Evolutionary conservation across 2,888 invertebrate genomes (phyloP).

Genomic region (Pterostichus madidus): DNA sequence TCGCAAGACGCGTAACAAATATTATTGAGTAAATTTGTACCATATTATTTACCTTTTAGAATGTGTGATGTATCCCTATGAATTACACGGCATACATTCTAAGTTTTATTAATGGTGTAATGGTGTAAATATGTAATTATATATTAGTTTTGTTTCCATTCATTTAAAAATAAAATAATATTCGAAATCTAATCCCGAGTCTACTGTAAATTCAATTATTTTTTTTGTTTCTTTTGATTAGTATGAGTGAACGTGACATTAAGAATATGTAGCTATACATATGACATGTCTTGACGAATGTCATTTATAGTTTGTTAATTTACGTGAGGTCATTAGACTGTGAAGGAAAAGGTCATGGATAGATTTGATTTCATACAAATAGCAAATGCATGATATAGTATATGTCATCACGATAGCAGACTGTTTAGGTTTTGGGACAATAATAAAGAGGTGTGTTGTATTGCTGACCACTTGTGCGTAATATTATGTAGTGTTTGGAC

Average conservation of each 20-base stretch:
- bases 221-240: background rate
- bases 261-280: too few relatives aligned
- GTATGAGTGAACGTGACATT: too few relatives aligned
- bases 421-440: background rate
- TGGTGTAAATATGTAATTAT: too few relatives aligned
- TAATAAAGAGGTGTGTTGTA: background rate
- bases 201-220: too few relatives aligned
- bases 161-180: too few relatives aligned
- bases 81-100: too few relatives aligned
- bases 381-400: too few relatives aligned
- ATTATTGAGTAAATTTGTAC: background rate
- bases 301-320: background rate
- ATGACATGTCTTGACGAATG: background rate
- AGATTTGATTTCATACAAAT: background rate
- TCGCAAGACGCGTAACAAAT: background rate
- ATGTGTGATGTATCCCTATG: too few relatives aligned
- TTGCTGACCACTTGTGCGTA: background rate
- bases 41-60: too few relatives aligned
- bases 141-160: too few relatives aligned
- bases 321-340: constrained; percentile 10
- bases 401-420: background rate
- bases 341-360: constrained; percentile 4
- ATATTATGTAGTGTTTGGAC: constrained; percentile 7
- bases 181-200: too few relatives aligned
- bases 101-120: too few relatives aligned